These are phyloP conservation scores for Acronicta psi DNA, from an alignment of 2,888 invertebrate species.

Conservation along the genomic window DNA sequence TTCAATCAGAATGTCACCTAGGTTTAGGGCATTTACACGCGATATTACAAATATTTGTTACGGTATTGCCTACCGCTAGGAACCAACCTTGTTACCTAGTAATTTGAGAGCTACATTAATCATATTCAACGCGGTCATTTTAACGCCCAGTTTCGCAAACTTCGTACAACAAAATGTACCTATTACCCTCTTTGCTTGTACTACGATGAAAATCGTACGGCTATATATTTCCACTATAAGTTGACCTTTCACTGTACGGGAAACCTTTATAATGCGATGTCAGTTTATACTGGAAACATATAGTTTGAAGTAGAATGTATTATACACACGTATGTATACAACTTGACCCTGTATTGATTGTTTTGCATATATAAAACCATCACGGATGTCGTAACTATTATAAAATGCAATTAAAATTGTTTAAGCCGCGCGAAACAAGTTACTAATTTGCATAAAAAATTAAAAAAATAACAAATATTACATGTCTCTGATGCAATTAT, in stretches of 20 bases:
- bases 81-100: slow-evolving; percentile 19
- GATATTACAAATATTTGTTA: slow-evolving; percentile 15
- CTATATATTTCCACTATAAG: no score
- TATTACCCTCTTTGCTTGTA: slow-evolving; percentile 11
- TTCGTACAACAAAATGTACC: background rate
- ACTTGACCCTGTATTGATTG: slow-evolving; percentile 31
- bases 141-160: slow-evolving; percentile 26
- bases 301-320: no score
- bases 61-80: slow-evolving; percentile 5
- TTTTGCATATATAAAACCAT: slow-evolving; percentile 27
- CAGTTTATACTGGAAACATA: no score
- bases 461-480: no score
- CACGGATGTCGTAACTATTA: slow-evolving; percentile 44
- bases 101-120: slow-evolving; percentile 19
- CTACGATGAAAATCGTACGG: slow-evolving; percentile 14
- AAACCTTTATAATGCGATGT: no score
- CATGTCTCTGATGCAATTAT: no score
- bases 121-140: slow-evolving; percentile 17
- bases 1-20: slow-evolving; percentile 37
- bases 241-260: no score
- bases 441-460: slow-evolving; percentile 27
- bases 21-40: background rate
- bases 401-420: slow-evolving; percentile 26
- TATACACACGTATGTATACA: background rate
- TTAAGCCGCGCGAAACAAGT: slow-evolving; percentile 21